These are phyloP conservation scores for Synodontis membranacea DNA, from an alignment of 2,113 vertebrate genomes.

Conservation along the genomic window DNA sequence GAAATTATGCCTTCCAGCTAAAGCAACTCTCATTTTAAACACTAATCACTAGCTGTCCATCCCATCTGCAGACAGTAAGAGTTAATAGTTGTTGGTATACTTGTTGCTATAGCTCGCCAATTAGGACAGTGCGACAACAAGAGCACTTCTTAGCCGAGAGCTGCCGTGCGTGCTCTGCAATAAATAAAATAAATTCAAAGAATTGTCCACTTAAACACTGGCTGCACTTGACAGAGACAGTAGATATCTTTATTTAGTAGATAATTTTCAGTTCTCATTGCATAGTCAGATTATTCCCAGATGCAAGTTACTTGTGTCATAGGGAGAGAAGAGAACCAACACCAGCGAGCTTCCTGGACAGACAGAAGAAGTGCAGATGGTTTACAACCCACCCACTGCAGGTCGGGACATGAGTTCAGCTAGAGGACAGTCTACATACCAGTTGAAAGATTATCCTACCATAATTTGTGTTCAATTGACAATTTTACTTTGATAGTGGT, in stretches of 20 bases:
- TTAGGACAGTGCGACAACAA: not conserved
- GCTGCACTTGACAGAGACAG: not conserved
- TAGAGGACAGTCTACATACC: slow-evolving; percentile 17
- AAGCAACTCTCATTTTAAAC: not conserved
- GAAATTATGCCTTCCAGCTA: not conserved
- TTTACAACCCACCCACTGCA: not conserved
- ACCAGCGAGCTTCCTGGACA: not conserved
- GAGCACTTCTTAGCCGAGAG: not conserved
- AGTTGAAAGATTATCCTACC: slow-evolving; percentile 1
- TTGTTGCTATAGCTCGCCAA: not conserved
- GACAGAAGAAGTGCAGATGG: not conserved
- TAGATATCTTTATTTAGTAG: not conserved
- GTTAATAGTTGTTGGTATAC: not conserved
- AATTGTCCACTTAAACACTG: not conserved
- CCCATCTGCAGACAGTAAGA: not conserved
- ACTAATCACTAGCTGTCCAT: not conserved
- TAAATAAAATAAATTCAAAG: not conserved
- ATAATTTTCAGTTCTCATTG: not conserved
- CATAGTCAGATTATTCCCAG: not conserved
- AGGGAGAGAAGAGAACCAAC: not conserved
- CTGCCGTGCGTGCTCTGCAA: not conserved
- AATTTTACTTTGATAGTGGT: not conserved
- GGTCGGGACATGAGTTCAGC: slow-evolving; percentile 28
- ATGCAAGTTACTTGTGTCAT: not conserved
- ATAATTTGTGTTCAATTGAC: slow-evolving; percentile 10